Conservation (phyloP, 2,797 vertebrate genomes). For the Cynopterus sphinx region DNA sequence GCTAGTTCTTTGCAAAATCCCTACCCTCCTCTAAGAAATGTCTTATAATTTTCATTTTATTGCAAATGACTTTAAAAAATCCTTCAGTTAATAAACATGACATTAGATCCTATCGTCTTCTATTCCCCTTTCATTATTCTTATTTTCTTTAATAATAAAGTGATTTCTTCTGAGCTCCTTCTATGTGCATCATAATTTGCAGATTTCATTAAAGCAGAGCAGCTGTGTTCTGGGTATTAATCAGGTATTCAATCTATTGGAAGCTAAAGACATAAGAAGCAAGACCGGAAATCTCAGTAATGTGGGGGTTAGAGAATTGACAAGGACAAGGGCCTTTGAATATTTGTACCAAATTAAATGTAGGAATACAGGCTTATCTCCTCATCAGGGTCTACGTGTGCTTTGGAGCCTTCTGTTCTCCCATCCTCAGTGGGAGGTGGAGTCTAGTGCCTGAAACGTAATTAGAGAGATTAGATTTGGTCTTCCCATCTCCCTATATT, state of each 20-base stretch:
- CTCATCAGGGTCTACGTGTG: constrained; percentile 55
- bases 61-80: constrained; percentile 31
- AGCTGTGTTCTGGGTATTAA: constrained; percentile 41
- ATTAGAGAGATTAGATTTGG: constrained; percentile 80
- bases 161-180: constrained; percentile 49
- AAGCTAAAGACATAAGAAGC: not conserved
- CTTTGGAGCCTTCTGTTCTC: constrained; percentile 44
- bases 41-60: constrained; percentile 41
- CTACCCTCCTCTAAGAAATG: not conserved
- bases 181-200: not conserved
- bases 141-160: constrained; percentile 43
- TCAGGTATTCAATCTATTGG: not conserved
- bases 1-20: not conserved
- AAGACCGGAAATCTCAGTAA: not conserved
- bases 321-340: constrained; percentile 68
- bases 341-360: constrained; percentile 66
- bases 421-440: not conserved
- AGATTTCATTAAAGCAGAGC: constrained; percentile 53
- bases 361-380: constrained; percentile 59
- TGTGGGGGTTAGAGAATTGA: constrained; percentile 41
- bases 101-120: constrained; percentile 5
- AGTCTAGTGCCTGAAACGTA: constrained; percentile 64
- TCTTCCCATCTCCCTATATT: constrained; percentile 59
- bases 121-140: not conserved
- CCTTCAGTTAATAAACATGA: constrained; percentile 39